These are phyloP conservation scores for Glyphotaelius pellucidus DNA, from an alignment of 2,888 invertebrate genomes.

Conservation along the genomic window DNA sequence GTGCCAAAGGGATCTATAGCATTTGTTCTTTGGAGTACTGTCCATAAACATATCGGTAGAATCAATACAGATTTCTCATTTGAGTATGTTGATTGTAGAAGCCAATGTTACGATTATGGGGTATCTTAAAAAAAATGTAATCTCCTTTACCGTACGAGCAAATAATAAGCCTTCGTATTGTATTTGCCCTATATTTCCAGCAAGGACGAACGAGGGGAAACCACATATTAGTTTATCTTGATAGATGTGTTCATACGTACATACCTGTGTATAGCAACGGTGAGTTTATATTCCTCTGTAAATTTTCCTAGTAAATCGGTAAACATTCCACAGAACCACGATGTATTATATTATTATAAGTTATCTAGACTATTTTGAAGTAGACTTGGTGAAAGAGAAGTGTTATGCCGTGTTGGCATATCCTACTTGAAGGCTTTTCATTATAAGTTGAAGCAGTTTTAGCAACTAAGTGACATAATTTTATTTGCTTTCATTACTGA, in stretches of 20 bases:
- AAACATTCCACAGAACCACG: not conserved
- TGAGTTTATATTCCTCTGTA: not conserved
- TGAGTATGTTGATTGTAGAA: not conserved
- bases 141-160: not conserved
- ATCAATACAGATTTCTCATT: not conserved
- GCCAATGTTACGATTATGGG: not conserved
- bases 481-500: not conserved
- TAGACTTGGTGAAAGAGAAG: not conserved
- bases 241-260: not conserved
- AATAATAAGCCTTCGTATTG: not conserved
- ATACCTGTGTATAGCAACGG: not conserved
- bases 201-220: not conserved
- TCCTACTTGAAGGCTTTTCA: too few relatives aligned
- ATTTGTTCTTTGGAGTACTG: not conserved
- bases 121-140: not conserved
- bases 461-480: not conserved
- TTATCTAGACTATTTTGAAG: not conserved
- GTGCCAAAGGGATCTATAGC: too few relatives aligned
- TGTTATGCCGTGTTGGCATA: not conserved
- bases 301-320: not conserved
- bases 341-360: not conserved
- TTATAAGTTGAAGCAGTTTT: too few relatives aligned
- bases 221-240: not conserved
- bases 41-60: not conserved
- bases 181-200: not conserved